Base-by-base conservation (phyloP, 1,140 invertebrate species). In the Drosophila ficusphila region DNA sequence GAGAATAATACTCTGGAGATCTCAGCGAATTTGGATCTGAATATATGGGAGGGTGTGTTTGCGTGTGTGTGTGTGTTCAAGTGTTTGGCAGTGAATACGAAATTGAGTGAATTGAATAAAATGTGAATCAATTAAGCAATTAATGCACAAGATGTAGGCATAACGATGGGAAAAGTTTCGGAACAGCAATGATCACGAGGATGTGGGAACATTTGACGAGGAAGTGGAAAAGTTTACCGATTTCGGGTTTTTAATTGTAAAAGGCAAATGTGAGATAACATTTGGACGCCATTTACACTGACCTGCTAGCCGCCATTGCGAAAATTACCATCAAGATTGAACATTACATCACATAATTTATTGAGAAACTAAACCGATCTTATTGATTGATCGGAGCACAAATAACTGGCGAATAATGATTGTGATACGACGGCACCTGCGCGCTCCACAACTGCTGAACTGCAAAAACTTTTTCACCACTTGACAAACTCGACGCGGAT, bases 91-190 rank as follows among this genome's bases (percentile, higher is more conserved):
- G 31, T 52, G 74, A 58, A 77, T 78, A 42, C 60, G 38, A 82
- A 79, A 83, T 79, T 79, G 78, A 76, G 64, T 72, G 81, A 86
- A 85, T 83, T 83, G 79, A 79, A 86, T 76, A 51, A 72, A 76
- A 86, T 79, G 83, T 78, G 65, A 85, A 81, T 88, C 81, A 86
- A 85, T 85, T 85, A 86, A 85, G 81, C 79, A 85, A 85, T 85
- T 83, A 85, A 81, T 85, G 71, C 76, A 85, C 41, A 74, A 51
- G 54, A 75, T 68, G 48, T 75, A 67, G 67, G 71, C 49, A 67
- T 33, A 67, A 51, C 34, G 60, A 19, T 67, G 42, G 34, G 62
- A 67, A 65, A 4, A 25, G 42, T 14, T 52, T 9, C 0, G 7
- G n/a, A 38, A 48, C 36, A 12, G 21, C 60, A 14, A 31, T 65